Conservation (phyloP, 2,113 vertebrate species). For the Anser cygnoides region DNA sequence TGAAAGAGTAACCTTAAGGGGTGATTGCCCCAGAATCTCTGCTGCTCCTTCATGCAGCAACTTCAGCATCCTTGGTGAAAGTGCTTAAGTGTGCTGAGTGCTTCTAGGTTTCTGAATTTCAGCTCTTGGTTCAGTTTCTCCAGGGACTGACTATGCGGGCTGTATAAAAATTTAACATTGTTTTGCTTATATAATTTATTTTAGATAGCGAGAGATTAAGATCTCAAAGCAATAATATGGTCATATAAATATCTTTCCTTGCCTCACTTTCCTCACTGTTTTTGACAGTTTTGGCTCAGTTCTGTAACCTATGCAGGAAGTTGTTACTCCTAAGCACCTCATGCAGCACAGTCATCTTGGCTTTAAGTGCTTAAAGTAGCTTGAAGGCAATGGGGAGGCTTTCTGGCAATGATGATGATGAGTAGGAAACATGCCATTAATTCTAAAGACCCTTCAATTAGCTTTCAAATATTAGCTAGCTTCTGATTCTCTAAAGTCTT, state of each 20-base stretch:
- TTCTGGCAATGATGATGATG: not conserved
- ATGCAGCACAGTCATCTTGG: not conserved
- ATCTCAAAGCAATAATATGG: not conserved
- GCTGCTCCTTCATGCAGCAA: not conserved
- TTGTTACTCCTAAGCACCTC: not conserved
- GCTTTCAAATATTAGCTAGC: constrained; percentile 4
- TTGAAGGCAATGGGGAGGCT: not conserved
- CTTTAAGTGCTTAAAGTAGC: constrained; percentile 9
- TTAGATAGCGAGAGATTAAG: not conserved
- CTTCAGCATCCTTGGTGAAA: not conserved
- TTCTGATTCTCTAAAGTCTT: not conserved
- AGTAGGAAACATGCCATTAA: not conserved
- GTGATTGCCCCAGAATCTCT: not conserved
- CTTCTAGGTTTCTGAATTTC: not conserved
- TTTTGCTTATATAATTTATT: not conserved
- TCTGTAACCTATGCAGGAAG: not conserved
- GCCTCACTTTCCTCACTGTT: not conserved
- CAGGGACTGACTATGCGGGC: not conserved
- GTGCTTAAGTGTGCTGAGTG: not conserved
- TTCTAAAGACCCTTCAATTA: constrained; percentile 8
- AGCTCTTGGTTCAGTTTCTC: not conserved
- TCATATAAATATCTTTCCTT: not conserved
- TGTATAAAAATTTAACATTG: not conserved
- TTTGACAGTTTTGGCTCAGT: not conserved
- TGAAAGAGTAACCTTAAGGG: not conserved